phyloP scores from a whole-genome alignment of 2,888 invertebrate genomes.

The Sarcophaga rosellei region DNA sequence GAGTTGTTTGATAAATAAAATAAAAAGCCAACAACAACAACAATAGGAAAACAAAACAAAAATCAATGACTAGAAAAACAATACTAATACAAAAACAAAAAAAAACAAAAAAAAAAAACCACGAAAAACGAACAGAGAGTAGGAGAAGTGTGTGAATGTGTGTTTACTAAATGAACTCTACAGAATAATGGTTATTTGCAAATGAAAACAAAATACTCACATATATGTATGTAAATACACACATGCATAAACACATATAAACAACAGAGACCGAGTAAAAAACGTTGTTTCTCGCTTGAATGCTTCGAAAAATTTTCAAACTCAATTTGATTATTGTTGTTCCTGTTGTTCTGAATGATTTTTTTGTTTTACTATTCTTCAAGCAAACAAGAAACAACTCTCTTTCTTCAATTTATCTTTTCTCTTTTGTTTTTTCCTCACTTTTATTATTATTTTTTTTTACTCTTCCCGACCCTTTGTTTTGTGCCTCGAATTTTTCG shows the following conservation, averaged over 20 bases:
- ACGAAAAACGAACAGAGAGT: slow-evolving; percentile 7
- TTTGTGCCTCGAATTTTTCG: slow-evolving; percentile 22
- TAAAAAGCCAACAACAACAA: not conserved
- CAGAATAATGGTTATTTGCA: slow-evolving; percentile 63
- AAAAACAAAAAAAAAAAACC: slow-evolving; percentile 38
- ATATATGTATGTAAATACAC: not conserved
- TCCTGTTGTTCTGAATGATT: slow-evolving; percentile 50
- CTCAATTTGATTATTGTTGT: slow-evolving; percentile 65
- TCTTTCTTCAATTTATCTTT: slow-evolving; percentile 15
- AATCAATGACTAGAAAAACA: slow-evolving; percentile 64
- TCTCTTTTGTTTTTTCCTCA: not conserved
- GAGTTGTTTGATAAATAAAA: slow-evolving; percentile 58
- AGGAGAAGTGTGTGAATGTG: not conserved
- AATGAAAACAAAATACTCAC: slow-evolving; percentile 51
- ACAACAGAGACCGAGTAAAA: slow-evolving; percentile 17
- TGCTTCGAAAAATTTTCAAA: slow-evolving; percentile 59
- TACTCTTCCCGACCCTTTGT: slow-evolving; percentile 23
- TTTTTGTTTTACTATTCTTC: slow-evolving; percentile 43
- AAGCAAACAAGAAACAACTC: not conserved
- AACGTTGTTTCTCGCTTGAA: slow-evolving; percentile 57
- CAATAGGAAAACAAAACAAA: slow-evolving; percentile 40
- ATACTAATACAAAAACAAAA: slow-evolving; percentile 20
- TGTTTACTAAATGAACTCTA: slow-evolving; percentile 61
- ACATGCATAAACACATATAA: not conserved
- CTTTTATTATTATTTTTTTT: slow-evolving; percentile 9